phyloP scores from a whole-genome alignment of 2,888 invertebrate species.

The Macrosiphum euphorbiae region DNA sequence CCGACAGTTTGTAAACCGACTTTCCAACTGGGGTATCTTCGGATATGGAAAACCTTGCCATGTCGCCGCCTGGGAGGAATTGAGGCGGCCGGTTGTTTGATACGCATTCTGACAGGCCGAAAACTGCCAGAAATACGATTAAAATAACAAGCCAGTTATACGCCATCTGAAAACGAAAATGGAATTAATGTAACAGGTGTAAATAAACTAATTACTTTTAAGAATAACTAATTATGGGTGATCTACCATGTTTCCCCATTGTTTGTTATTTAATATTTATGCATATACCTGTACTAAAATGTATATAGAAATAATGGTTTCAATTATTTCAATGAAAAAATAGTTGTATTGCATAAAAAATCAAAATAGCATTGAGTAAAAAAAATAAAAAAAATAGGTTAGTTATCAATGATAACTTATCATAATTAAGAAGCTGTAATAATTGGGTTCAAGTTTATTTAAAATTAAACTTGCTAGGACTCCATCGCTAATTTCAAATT shows the following conservation, averaged over 20 bases:
- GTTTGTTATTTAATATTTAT: background rate
- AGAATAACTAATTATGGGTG: background rate
- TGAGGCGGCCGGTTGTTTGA: slow-evolving; percentile 78
- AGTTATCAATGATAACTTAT: too few relatives aligned
- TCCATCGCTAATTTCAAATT: background rate
- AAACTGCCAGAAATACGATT: slow-evolving; percentile 14
- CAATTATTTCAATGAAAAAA: background rate
- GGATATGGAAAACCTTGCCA: slow-evolving; percentile 80
- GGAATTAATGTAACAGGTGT: background rate
- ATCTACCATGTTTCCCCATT: background rate
- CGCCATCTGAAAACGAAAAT: slow-evolving; percentile 36
- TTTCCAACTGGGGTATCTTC: slow-evolving; percentile 83
- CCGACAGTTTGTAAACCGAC: slow-evolving; percentile 82
- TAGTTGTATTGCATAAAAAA: background rate
- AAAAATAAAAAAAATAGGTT: background rate
- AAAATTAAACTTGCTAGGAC: background rate
- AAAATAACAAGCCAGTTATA: background rate
- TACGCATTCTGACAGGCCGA: background rate
- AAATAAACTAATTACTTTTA: background rate
- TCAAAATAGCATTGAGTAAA: background rate
- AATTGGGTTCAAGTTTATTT: background rate
- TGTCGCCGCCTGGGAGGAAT: slow-evolving; percentile 83
- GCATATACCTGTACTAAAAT: background rate
- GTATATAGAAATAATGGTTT: background rate
- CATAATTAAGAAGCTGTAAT: background rate